Base-by-base conservation (phyloP, 1,140 invertebrate species). In the Scaptomyza montana region DNA sequence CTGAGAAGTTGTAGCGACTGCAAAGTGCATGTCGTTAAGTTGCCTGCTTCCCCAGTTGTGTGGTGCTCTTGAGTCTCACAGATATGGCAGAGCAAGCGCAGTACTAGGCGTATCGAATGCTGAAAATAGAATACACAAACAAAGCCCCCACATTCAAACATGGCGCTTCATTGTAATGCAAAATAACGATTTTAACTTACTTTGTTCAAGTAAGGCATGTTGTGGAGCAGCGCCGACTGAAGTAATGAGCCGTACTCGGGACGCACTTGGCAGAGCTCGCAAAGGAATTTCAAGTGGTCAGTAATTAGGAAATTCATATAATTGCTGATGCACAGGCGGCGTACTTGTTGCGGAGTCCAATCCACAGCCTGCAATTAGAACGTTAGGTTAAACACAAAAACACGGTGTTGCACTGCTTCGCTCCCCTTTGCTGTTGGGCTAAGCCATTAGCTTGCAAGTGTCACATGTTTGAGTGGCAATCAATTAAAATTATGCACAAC, bases 301-400 rank as follows among this genome's bases (percentile, higher is more conserved):
- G 87, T 78, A 90, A 91, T 91, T 90, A 91, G 84, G 76, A 91
- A 89, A 90, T 90, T 91, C 77, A 91, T 65, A 84, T 90, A 82
- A 46, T 80, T 76, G 62, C 75, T 82, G 21, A 64, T 67, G 73
- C 78, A 86, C 69, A 91, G 57, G 8, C 82, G 76, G 47, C 73
- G 78, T 78, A 91, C 90, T 91, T 91, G 90, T 91, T 91, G 90
- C 85, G 69, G 71, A 71, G 54, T 84, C 90, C 89, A 91, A 57
- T 91, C 77, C 50, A 50, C 49, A 51, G 68, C 61, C 82, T 86
- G 82, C 71, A 86, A 86, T 86, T 89, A 82, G 72, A 64, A 49
- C 57, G 46, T 69, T 66, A 71, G 78, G 81, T 67, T 75, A 16
- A 3, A n/a, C 4, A n/a, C 39, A 43, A 8, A n/a, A n/a, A 36